Evolutionary conservation across 2,888 invertebrate species (phyloP), one percentile per base, ranked within the genome.

Genomic region (Noctua janthe): DNA sequence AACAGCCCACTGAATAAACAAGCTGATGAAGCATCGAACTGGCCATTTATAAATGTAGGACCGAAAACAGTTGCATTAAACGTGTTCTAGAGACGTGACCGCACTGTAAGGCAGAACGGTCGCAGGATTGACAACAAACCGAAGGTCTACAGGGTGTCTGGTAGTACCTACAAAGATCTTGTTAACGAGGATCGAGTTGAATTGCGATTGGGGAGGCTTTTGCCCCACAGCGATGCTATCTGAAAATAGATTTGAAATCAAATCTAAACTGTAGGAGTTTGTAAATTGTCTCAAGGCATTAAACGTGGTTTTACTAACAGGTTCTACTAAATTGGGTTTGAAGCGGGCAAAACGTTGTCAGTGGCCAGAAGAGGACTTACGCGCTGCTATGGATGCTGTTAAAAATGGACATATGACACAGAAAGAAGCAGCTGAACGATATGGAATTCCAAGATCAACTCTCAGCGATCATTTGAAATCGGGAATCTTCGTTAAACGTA

Each of bases 301-400:
- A 76, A 49, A 35, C 35, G n/a, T 35, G 8, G 47, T n/a, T 78
- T 39, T 78, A 35, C 43, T 78, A 17, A 47, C 79, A 78, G 79
- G 71, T 78, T 3, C n/a, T 35, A 15, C 64, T 35, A 15, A 56
- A 47, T n/a, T 15, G 20, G 4, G n/a, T 43, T 49, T 20, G 13
- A 74, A 35, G 23, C 67, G 6, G 11, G 11, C n/a, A n/a, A 59
- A 80, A 74, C 47, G 56, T 11, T 39, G 10, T 4, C 7, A 3
- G 13, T 80, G 80, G 80, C 15, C 80, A n/a, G 74, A 74, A 69
- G 69, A 74, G n/a, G n/a, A 62, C 35, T 59, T 80, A 51, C 51
- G 39, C 1, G 69, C 67, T 2, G 80, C 80, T 7, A 80, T 74
- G 74, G 20, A 20, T 43, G 80, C 74, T n/a, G 74, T 80, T 35